Base-by-base conservation (phyloP, 2,113 vertebrate species). In the Pheucticus melanocephalus region DNA sequence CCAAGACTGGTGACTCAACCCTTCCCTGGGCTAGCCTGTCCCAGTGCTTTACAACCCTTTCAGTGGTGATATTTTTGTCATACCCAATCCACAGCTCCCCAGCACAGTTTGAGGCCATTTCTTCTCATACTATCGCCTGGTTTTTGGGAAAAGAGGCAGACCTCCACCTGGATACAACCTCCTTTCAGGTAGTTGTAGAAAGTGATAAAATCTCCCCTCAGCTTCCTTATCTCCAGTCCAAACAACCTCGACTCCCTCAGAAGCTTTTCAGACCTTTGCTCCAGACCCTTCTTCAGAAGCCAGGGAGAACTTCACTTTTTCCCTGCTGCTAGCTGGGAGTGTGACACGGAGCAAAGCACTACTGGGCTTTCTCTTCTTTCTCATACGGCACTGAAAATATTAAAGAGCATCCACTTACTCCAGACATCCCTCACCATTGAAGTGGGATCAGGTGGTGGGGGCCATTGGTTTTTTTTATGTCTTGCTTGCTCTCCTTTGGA, bases 121-220 rank as follows among this genome's bases (percentile, higher is more conserved):
- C 4, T 50, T 76, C 35, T 65, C 20, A 56, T 50, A 7, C 33
- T 56, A 11, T 65, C 2, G 0, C 6, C 21, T 61, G 5, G 4
- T 61, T 28, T 24, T 28, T 65, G 11, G 18, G 14, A 85, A 45
- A 76, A 71, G 15, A 66, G 15, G 12, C 14, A 2, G 3, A 53
- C 2, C 4, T 3, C 6, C 10, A 39, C 14, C 30, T 56, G 6
- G 1, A 11, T 59, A 47, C 40, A 76, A 2, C 6, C 10, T 39
- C 35, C 3, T 56, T 77, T 86, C 59, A 66, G 7, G 23, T 3
- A 25, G 19, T 5, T 25, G 16, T 40, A 61, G 7, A 61, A 6
- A 50, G 15, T 1, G 2, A 31, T 44, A 27, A 53, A 2, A 33
- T 40, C 33, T 37, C 35, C 9, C 11, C 4, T 51, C 12, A 79